phyloP scores from a whole-genome alignment of 2,797 vertebrate species.

The Tiaroga cobitis region DNA sequence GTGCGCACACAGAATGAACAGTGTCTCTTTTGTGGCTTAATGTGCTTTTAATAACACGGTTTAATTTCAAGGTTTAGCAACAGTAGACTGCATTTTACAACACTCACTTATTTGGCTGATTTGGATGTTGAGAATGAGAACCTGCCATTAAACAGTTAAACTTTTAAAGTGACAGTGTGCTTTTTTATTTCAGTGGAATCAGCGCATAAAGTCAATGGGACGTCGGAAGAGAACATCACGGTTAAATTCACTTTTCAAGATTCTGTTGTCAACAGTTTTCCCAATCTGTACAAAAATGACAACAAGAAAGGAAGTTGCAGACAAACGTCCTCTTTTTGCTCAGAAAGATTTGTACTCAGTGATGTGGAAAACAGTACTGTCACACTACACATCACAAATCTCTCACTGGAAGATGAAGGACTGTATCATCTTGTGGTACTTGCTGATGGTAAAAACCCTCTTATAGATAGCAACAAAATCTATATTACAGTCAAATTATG shows the following conservation, averaged over 20 bases:
- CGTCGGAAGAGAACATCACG: constrained; percentile 1
- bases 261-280: too few species aligned
- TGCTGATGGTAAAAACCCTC: too few species aligned
- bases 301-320: constrained; percentile 1
- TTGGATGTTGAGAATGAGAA: neutral
- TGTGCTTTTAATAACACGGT: too few species aligned
- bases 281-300: constrained; percentile 21
- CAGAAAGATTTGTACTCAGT: neutral
- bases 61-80: too few species aligned
- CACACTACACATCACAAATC: constrained; percentile 42
- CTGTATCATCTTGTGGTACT: constrained; percentile 18
- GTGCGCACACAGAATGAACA: too few species aligned
- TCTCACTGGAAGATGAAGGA: constrained; percentile 39
- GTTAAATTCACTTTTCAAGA: constrained; percentile 43
- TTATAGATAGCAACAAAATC: constrained; percentile 28
- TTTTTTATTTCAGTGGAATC: constrained; percentile 39
- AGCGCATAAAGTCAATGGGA: neutral
- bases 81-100: too few species aligned
- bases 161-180: constrained; percentile 14
- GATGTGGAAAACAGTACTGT: neutral
- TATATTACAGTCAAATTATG: constrained; percentile 17
- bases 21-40: too few species aligned
- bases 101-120: too few species aligned
- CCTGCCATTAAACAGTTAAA: neutral
- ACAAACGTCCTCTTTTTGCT: neutral